Evolutionary conservation across 2,113 vertebrate genomes (phyloP), one percentile per base, ranked within the genome.

Genomic region (Astur gentilis): DNA sequence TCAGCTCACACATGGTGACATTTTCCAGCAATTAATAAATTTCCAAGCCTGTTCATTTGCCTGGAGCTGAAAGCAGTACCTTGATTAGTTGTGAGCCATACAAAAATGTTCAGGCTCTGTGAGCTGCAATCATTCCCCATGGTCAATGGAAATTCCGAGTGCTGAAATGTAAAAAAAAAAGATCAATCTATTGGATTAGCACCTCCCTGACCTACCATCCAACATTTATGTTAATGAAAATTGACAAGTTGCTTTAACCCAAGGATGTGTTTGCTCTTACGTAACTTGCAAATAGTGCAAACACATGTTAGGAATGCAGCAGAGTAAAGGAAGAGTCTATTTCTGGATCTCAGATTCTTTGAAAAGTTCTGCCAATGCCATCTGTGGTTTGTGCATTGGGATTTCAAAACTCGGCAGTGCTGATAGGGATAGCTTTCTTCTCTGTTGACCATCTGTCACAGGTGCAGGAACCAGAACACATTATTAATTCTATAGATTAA

Each of bases 361-460:
- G n/a, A 92, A 58, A 25, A 29, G 13, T 62, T 91, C 57, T 96
- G 57, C 55, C 76, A 77, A 21, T 47, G 91, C 94, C 97, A 97
- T 97, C 96, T 98, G 97, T 94, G 89, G 65, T 82, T 95, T 89
- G 61, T 65, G 60, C 15, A 17, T 20, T 32, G 91, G 94, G 89
- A 97, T 93, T 97, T 97, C 82, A 97, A 93, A 89, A 89, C 25
- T 90, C 40, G 0, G 36, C 81, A 58, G 73, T 49, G 90, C 88
- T 96, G 87, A 78, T 42, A 49, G 34, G 83, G 66, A 69, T 76
- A 84, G 26, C 32, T 96, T 96, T 95, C 81, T 95, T 80, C 54
- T 96, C 60, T 78, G 9, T 57, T 97, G 92, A 84, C 96, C 96
- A 97, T 98, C 97, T 98, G 98, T 96, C 66, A 96, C 95, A 96